Evolutionary conservation across 2,888 invertebrate species (phyloP).

Genomic region (Phrixothrix hirtus): DNA sequence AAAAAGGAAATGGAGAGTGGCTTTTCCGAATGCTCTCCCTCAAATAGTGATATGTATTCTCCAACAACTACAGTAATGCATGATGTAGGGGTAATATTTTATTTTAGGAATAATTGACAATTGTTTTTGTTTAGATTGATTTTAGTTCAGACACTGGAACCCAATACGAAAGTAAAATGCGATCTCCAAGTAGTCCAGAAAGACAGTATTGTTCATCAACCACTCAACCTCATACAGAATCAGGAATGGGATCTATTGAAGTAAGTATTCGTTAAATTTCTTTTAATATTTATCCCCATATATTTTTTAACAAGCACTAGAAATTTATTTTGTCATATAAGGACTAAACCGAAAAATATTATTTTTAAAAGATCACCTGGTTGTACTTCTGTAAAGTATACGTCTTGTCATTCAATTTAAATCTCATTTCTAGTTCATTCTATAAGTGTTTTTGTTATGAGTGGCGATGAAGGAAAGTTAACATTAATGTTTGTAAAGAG

Average conservation of each 20-base stretch:
- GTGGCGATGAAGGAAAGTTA: no score
- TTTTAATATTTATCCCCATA: not conserved
- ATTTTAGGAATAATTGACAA: conserved; percentile 48
- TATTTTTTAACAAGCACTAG: not conserved
- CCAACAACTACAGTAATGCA: conserved; percentile 59
- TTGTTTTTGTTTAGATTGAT: conserved; percentile 17
- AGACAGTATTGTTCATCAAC: conserved; percentile 90
- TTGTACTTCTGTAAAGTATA: no score
- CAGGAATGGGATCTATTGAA: conserved; percentile 58
- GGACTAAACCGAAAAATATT: no score
- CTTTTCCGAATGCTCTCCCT: conserved; percentile 58
- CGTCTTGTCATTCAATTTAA: no score
- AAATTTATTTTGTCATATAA: no score
- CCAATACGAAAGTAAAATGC: conserved; percentile 63
- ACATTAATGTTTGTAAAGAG: no score
- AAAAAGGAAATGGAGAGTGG: conserved; percentile 65
- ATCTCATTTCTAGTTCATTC: no score
- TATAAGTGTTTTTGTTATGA: no score
- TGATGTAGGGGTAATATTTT: conserved; percentile 55
- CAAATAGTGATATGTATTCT: conserved; percentile 60
- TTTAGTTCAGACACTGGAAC: conserved; percentile 23
- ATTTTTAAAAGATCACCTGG: no score
- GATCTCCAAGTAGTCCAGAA: conserved; percentile 79
- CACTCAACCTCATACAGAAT: conserved; percentile 70
- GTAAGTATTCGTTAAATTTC: conserved; percentile 45